phyloP scores from a whole-genome alignment of 2,113 vertebrate species.

The Megaleporinus macrocephalus region DNA sequence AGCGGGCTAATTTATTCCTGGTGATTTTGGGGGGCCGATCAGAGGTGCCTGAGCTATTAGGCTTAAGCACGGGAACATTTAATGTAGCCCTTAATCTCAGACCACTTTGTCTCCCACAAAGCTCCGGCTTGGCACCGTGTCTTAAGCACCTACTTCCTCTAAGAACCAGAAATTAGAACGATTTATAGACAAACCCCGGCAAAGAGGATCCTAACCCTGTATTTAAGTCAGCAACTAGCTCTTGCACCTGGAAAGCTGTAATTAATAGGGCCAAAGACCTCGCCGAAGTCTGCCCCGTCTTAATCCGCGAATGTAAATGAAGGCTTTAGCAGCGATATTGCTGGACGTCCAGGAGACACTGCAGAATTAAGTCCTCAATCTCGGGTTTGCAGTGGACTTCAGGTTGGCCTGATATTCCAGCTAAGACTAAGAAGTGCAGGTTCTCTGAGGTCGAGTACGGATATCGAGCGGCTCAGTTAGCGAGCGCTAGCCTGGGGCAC shows the following conservation, averaged over 20 bases:
- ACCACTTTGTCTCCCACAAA: conserved; percentile 71
- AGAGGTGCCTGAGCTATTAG: conserved; percentile 26
- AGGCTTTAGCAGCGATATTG: conserved; percentile 66
- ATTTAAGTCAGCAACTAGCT: conserved; percentile 71
- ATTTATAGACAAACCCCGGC: conserved; percentile 65
- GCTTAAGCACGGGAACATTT: conserved; percentile 32
- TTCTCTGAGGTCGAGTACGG: not conserved
- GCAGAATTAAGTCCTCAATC: conserved; percentile 68
- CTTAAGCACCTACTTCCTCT: conserved; percentile 60
- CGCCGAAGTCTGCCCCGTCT: conserved; percentile 68
- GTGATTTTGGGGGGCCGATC: conserved; percentile 4
- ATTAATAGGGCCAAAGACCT: conserved; percentile 61
- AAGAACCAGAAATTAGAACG: conserved; percentile 75
- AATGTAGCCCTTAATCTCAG: conserved; percentile 66
- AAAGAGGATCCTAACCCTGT: conserved; percentile 56
- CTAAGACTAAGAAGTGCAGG: conserved; percentile 5
- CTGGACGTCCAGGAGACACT: conserved; percentile 58
- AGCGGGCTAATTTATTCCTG: conserved; percentile 6
- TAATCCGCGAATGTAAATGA: conserved; percentile 71
- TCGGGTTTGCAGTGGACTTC: conserved; percentile 65
- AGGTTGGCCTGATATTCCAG: conserved; percentile 53
- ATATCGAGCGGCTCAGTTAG: conserved; percentile 14
- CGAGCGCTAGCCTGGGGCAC: not conserved
- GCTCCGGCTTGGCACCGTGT: conserved; percentile 46
- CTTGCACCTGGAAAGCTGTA: conserved; percentile 71